Conservation (phyloP, 2,888 invertebrate genomes). For the Agrotis puta region DNA sequence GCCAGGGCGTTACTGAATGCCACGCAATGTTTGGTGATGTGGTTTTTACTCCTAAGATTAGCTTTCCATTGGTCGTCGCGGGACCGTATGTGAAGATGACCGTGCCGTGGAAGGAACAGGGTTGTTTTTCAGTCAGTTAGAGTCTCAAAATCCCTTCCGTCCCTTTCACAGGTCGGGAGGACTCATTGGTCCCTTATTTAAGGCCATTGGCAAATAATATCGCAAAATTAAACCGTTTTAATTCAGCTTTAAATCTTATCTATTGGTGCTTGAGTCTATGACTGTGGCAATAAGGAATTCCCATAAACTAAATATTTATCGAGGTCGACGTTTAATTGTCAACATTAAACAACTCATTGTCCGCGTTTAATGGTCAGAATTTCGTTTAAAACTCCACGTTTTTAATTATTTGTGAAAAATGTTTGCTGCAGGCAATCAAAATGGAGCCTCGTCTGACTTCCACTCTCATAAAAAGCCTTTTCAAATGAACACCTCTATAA, state of each 20-base stretch:
- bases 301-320: slow-evolving; percentile 17
- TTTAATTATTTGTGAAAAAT: slow-evolving; percentile 55
- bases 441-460: slow-evolving; percentile 58
- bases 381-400: slow-evolving; percentile 28
- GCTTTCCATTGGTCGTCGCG: too few species aligned
- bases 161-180: too few species aligned
- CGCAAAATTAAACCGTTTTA: neutral
- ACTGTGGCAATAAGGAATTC: too few species aligned
- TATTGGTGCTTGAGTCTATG: neutral
- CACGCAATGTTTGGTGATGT: too few species aligned
- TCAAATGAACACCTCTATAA: slow-evolving; percentile 72
- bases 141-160: too few species aligned
- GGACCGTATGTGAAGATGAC: too few species aligned
- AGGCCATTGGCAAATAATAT: too few species aligned
- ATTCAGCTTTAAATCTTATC: neutral
- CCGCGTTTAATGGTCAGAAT: slow-evolving; percentile 12
- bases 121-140: too few species aligned
- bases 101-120: too few species aligned
- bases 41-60: too few species aligned
- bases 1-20: too few species aligned
- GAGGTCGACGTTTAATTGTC: neutral
- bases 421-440: slow-evolving; percentile 56
- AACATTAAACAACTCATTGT: slow-evolving; percentile 20
- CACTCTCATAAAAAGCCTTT: slow-evolving; percentile 64
- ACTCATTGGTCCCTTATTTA: too few species aligned